Conservation (phyloP, 2,888 invertebrate genomes). For the Cataglyphis cursor region DNA sequence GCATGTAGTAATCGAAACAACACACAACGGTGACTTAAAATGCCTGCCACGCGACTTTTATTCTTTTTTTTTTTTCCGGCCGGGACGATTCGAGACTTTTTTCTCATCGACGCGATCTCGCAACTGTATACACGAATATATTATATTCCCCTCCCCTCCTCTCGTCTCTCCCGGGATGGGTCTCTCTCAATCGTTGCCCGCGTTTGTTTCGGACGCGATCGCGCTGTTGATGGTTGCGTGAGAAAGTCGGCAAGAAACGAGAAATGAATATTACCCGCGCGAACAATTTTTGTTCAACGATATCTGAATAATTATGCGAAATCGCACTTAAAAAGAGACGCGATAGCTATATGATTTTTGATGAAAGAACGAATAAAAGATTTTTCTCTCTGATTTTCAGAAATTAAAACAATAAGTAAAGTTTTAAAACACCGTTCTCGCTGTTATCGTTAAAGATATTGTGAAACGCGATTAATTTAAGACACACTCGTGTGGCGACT, state of each 20-base stretch:
- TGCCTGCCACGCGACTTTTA: slow-evolving; percentile 77
- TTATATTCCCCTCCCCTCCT: neutral
- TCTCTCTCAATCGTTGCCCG: slow-evolving; percentile 9
- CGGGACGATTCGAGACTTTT: slow-evolving; percentile 68
- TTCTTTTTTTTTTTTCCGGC: slow-evolving; percentile 58
- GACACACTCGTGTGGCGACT: neutral
- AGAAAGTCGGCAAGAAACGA: neutral
- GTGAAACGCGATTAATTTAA: neutral
- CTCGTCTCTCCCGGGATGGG: neutral
- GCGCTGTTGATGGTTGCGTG: neutral
- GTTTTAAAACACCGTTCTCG: neutral
- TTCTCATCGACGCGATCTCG: slow-evolving; percentile 52
- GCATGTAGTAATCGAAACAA: slow-evolving; percentile 67
- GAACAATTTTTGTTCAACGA: slow-evolving; percentile 6
- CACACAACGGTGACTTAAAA: slow-evolving; percentile 74
- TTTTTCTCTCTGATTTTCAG: neutral
- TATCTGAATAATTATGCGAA: neutral
- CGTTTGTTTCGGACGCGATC: slow-evolving; percentile 1
- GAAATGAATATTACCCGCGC: neutral
- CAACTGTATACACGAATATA: neutral
- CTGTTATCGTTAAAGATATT: neutral
- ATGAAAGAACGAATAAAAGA: neutral
- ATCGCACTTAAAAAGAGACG: neutral
- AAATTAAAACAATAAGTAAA: neutral
- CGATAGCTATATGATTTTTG: neutral